These are phyloP conservation scores for Eupithecia subumbrata DNA, from an alignment of 2,888 invertebrate genomes.

Conservation along the genomic window DNA sequence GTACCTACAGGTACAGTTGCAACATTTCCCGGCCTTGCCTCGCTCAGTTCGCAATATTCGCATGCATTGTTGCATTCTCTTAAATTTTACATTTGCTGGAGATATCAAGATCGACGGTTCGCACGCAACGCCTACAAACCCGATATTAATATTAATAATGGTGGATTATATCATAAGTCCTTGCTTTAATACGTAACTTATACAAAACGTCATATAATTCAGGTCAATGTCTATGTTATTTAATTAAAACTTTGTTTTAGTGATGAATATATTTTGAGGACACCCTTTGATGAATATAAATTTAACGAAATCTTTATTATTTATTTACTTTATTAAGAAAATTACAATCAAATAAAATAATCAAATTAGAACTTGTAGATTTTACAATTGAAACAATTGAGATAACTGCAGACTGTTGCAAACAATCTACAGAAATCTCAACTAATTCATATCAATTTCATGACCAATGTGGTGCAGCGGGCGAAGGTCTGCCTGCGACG, in stretches of 20 bases:
- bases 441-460: too few species aligned
- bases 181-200: slow-evolving; percentile 1
- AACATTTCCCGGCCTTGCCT: slow-evolving; percentile 48
- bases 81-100: slow-evolving; percentile 36
- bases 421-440: too few species aligned
- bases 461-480: too few species aligned
- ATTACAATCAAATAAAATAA: too few species aligned
- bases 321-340: too few species aligned
- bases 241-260: not conserved
- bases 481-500: too few species aligned
- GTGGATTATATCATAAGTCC: slow-evolving; percentile 30
- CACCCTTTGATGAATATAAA: too few species aligned
- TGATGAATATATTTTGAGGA: too few species aligned
- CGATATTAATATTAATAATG: slow-evolving; percentile 24
- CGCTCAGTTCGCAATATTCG: slow-evolving; percentile 30
- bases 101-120: slow-evolving; percentile 44
- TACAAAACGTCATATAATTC: slow-evolving; percentile 9
- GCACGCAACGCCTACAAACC: slow-evolving; percentile 37
- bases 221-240: slow-evolving; percentile 9
- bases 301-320: too few species aligned
- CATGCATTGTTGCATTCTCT: slow-evolving; percentile 49
- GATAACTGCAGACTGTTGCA: too few species aligned
- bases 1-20: slow-evolving; percentile 41
- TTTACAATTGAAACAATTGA: too few species aligned
- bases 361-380: too few species aligned